Percentiles rank a stretch among this genome's conserved stretches.
phyloP scores from a whole-genome alignment of 2,888 invertebrate genomes.

The Philaethria dido region DNA sequence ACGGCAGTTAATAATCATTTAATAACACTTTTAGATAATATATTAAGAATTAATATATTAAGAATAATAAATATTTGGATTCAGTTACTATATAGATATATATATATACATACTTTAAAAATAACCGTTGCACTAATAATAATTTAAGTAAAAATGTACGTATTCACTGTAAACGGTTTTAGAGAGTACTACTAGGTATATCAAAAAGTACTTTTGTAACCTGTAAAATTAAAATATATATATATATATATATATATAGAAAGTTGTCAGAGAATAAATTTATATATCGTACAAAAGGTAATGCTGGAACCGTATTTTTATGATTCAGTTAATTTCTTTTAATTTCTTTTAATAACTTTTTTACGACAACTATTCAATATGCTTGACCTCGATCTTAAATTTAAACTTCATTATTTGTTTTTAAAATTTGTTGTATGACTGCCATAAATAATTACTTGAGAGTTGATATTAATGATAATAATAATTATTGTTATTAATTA shows the following conservation, averaged over 20 bases:
- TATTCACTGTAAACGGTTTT: background rate
- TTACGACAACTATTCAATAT: conserved; percentile 43
- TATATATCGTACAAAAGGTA: background rate
- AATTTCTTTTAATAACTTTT: conserved; percentile 43
- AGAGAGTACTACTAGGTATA: background rate
- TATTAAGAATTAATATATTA: too few species aligned
- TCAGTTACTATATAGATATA: too few species aligned
- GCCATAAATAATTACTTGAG: conserved; percentile 33
- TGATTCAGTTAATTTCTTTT: conserved; percentile 35
- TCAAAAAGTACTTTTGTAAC: background rate
- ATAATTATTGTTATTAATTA: conserved; percentile 25
- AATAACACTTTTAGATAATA: too few species aligned
- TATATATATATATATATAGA: conserved; percentile 8
- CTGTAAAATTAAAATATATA: too few species aligned
- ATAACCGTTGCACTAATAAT: too few species aligned
- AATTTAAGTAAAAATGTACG: background rate
- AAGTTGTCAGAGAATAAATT: background rate
- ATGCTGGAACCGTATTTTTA: conserved; percentile 24
- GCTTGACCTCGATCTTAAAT: conserved; percentile 31
- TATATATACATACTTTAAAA: too few species aligned
- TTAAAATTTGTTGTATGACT: conserved; percentile 24
- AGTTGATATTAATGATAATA: conserved; percentile 29
- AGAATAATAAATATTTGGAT: too few species aligned
- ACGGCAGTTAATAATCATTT: background rate
- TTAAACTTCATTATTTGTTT: conserved; percentile 32